These are phyloP conservation scores for Nycticryphes semicollaris DNA, from an alignment of 2,113 vertebrate species.

Conservation along the genomic window DNA sequence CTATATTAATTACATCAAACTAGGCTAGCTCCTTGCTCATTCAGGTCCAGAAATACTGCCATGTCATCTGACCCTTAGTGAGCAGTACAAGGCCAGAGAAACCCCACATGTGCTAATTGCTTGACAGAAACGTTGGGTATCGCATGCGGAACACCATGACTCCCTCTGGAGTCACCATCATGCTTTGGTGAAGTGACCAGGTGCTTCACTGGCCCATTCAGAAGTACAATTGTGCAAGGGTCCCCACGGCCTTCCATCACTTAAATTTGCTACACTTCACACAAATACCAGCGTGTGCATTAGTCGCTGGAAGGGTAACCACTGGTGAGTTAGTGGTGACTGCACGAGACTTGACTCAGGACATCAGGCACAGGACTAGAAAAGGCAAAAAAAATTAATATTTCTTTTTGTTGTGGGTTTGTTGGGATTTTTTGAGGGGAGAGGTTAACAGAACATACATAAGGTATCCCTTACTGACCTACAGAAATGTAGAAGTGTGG, in stretches of 20 bases:
- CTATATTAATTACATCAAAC: background rate
- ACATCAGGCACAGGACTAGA: background rate
- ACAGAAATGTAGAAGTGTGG: background rate
- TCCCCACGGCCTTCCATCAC: background rate
- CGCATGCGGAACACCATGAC: fast-evolving
- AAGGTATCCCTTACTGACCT: background rate
- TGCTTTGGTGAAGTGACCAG: fast-evolving
- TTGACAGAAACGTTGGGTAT: background rate
- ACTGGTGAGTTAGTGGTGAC: too few relatives aligned
- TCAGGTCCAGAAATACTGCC: background rate
- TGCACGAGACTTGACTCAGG: too few relatives aligned
- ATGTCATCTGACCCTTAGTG: fast-evolving
- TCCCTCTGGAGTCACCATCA: background rate
- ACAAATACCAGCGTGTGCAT: fast-evolving
- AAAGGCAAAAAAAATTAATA: background rate
- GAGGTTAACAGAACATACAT: fast-evolving
- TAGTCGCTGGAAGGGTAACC: background rate
- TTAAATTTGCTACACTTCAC: fast-evolving
- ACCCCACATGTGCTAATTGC: fast-evolving
- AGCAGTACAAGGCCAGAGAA: background rate
- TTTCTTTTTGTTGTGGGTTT: background rate
- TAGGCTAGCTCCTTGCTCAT: background rate
- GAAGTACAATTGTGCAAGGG: fast-evolving
- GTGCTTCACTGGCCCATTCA: background rate
- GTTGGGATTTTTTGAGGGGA: background rate